These are phyloP conservation scores for Sebastes minor DNA, from an alignment of 2,797 vertebrate species.

Conservation along the genomic window DNA sequence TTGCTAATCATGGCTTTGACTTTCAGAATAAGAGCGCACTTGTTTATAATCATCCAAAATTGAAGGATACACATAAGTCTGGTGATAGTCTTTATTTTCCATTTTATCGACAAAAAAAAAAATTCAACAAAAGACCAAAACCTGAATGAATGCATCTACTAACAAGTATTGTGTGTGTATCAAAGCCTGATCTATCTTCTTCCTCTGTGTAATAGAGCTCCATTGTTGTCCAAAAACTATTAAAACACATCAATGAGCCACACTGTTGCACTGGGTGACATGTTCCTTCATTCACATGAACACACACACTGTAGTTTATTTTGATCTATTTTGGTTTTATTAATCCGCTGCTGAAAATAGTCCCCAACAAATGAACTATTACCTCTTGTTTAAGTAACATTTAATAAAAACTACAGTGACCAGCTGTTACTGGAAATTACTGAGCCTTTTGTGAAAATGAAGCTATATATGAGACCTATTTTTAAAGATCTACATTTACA, in stretches of 20 bases:
- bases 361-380: not conserved
- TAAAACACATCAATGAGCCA: too few species aligned
- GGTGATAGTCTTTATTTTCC: not conserved
- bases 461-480: not conserved
- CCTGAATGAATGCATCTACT: not conserved
- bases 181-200: too few species aligned
- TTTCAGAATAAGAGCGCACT: not conserved
- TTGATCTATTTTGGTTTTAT: not conserved
- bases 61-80: not conserved
- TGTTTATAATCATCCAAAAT: not conserved
- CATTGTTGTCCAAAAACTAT: too few species aligned
- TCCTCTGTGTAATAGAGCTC: too few species aligned
- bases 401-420: not conserved
- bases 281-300: not conserved
- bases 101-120: not conserved
- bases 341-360: not conserved
- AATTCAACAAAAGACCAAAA: not conserved
- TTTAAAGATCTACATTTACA: not conserved
- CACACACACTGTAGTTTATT: not conserved
- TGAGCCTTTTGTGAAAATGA: not conserved
- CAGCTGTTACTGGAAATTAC: not conserved
- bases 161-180: not conserved
- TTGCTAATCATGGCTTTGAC: not conserved
- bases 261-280: not conserved
- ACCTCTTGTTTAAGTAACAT: not conserved